These are phyloP conservation scores for Alethe castanea DNA, from an alignment of 2,113 vertebrate genomes.

Conservation along the genomic window DNA sequence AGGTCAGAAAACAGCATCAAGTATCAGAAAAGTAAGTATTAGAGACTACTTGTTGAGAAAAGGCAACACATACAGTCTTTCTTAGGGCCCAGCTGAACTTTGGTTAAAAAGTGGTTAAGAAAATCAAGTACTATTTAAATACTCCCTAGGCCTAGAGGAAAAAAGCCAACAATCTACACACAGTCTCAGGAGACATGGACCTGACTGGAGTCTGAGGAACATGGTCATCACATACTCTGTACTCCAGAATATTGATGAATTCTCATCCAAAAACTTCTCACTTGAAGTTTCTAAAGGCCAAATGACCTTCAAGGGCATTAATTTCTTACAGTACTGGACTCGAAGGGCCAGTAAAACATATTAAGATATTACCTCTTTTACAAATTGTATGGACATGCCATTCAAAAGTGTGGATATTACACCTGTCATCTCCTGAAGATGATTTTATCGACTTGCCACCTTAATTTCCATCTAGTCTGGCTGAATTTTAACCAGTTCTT, in stretches of 20 bases:
- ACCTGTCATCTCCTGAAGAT: not conserved
- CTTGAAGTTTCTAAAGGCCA: not conserved
- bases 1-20: not conserved
- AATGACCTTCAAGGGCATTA: not conserved
- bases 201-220: not conserved
- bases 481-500: not conserved
- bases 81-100: not conserved
- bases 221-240: fast-evolving
- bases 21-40: not conserved
- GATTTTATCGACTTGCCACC: not conserved
- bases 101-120: not conserved
- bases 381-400: not conserved
- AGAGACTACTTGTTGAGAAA: not conserved
- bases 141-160: not conserved
- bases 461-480: not conserved
- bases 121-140: not conserved
- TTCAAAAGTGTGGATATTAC: not conserved
- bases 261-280: not conserved
- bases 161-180: not conserved
- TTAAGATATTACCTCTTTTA: not conserved
- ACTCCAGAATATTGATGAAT: not conserved
- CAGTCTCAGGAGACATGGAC: not conserved
- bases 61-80: not conserved
- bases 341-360: not conserved
- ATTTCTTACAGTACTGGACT: not conserved